Conservation (phyloP, 1,140 invertebrate genomes). For the Yoshiicerus persimilis region DNA sequence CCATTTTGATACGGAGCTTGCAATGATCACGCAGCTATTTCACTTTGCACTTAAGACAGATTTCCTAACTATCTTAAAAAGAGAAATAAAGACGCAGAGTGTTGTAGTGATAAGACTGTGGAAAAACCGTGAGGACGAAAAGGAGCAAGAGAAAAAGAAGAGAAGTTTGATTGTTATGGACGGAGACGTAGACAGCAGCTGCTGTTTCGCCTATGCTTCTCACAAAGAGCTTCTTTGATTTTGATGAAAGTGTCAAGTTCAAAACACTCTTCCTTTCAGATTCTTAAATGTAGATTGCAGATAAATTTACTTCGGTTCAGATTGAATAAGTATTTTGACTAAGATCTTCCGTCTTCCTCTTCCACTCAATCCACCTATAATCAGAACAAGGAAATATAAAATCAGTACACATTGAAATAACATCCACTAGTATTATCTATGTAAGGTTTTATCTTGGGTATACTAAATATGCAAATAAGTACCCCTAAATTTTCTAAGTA, state of each 20-base stretch:
- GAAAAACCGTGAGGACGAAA: neutral
- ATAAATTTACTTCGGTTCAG: neutral
- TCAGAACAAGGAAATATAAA: neutral
- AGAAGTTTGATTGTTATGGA: neutral
- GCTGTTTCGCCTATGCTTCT: neutral
- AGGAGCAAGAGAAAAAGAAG: neutral
- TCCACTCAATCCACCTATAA: neutral
- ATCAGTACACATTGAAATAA: neutral
- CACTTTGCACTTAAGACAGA: neutral
- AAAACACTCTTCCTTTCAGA: neutral
- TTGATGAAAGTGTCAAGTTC: neutral
- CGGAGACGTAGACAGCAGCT: neutral
- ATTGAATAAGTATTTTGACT: neutral
- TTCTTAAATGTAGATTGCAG: neutral
- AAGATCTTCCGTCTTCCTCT: neutral
- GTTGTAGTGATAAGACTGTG: neutral
- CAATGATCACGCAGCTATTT: neutral
- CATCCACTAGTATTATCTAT: neutral
- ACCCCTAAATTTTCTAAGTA: neutral
- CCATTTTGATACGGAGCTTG: constrained; percentile 35
- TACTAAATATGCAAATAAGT: neutral
- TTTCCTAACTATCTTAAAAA: neutral
- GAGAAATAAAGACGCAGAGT: neutral
- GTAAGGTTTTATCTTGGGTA: too few relatives aligned
- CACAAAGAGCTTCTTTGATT: neutral